Evolutionary conservation across 1,140 invertebrate genomes (phyloP).

Genomic region (Triops cancriformis): DNA sequence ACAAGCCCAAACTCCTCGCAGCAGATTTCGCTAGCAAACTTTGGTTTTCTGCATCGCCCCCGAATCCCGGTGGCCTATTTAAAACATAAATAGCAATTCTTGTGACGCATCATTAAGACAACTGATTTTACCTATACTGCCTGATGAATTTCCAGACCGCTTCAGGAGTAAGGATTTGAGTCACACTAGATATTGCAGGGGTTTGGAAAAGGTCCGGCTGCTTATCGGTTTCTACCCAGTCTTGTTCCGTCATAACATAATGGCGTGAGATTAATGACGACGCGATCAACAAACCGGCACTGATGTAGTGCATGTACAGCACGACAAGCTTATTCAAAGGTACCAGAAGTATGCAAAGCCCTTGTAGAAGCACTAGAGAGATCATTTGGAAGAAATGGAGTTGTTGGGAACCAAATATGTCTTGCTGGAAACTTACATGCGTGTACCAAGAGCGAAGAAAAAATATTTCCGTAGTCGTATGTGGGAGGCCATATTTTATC

Average conservation of each 20-base stretch:
- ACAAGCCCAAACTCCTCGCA: neutral
- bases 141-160: slow-evolving; percentile 25
- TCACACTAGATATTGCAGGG: neutral
- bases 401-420: slow-evolving; percentile 5
- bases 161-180: slow-evolving; percentile 28
- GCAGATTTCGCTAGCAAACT: neutral
- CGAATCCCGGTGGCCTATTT: slow-evolving; percentile 31
- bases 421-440: slow-evolving; percentile 14
- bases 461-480: slow-evolving; percentile 35
- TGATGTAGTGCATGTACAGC: slow-evolving; percentile 47
- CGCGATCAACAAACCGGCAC: slow-evolving; percentile 39
- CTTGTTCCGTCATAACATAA: slow-evolving; percentile 39
- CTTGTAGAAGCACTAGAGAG: slow-evolving; percentile 45
- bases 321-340: slow-evolving; percentile 43
- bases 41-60: slow-evolving; percentile 31
- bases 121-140: slow-evolving; percentile 24
- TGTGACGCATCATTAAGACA: neutral
- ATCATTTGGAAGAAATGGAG: neutral
- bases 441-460: slow-evolving; percentile 34
- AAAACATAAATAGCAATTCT: slow-evolving; percentile 29
- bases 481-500: slow-evolving; percentile 36
- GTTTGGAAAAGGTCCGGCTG: neutral
- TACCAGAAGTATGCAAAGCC: slow-evolving; percentile 44
- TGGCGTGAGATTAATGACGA: slow-evolving; percentile 43
- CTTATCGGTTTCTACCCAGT: slow-evolving; percentile 27